A percentile compares a stretch with the other conserved stretches of the same genome.
phyloP scores from a whole-genome alignment of 2,113 vertebrate genomes.

The Accipiter virgatus region DNA sequence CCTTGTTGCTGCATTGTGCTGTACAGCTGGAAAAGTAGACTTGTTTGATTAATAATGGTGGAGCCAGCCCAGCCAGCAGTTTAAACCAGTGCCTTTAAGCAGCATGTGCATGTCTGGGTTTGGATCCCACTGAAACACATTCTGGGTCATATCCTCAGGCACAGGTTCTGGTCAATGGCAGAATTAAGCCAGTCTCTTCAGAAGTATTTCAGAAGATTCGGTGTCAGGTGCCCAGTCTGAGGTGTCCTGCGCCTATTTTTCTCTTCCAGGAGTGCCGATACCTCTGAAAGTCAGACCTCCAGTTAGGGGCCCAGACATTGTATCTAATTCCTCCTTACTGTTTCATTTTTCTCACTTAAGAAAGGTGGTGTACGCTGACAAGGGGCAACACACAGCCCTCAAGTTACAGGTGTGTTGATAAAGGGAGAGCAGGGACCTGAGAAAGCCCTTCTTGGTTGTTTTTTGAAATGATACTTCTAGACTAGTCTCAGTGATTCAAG shows the following conservation, averaged over 20 bases:
- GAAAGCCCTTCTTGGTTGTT: not conserved
- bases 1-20: not conserved
- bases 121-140: not conserved
- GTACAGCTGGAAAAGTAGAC: not conserved
- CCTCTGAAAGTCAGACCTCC: not conserved
- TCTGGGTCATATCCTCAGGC: not conserved
- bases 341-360: not conserved
- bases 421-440: not conserved
- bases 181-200: not conserved
- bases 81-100: not conserved
- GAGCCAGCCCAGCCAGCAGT: not conserved
- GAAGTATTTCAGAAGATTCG: not conserved
- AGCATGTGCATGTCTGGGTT: not conserved
- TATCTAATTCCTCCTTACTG: not conserved
- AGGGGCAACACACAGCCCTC: not conserved
- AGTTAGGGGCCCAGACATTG: rapidly evolving
- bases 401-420: rapidly evolving
- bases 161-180: not conserved
- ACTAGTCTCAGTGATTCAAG: not conserved
- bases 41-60: not conserved
- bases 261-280: not conserved
- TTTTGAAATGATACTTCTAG: not conserved
- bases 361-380: not conserved
- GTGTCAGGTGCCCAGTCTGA: not conserved
- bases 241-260: not conserved